Conservation (phyloP, 2,888 invertebrate genomes). For the Lasioglossum marginatum region DNA sequence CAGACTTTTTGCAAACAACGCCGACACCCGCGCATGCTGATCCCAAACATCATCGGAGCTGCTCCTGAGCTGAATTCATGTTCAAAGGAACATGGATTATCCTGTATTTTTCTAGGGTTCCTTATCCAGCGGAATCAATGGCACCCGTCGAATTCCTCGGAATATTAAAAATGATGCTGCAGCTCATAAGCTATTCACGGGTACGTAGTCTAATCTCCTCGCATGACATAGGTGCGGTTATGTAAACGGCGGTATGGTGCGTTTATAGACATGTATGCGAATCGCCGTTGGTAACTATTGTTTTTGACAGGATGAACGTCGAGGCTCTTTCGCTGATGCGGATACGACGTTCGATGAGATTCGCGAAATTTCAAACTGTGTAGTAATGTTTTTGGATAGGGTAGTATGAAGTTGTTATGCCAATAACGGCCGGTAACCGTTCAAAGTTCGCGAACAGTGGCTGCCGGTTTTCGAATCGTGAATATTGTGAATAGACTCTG, state of each 20-base stretch:
- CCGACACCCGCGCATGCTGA: background rate
- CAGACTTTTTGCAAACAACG: conserved; percentile 71
- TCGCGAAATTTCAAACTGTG: no score
- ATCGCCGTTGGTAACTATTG: background rate
- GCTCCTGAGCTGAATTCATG: conserved; percentile 26
- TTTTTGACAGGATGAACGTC: background rate
- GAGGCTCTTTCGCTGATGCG: background rate
- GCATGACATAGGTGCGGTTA: conserved; percentile 2
- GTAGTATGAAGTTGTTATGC: background rate
- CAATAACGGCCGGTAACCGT: background rate
- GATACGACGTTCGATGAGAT: background rate
- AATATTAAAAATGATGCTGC: background rate
- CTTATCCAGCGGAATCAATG: background rate
- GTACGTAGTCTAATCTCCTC: background rate
- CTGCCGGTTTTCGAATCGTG: background rate
- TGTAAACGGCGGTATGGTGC: conserved; percentile 9
- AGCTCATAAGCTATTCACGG: background rate
- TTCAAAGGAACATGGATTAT: background rate
- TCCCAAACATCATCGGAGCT: background rate
- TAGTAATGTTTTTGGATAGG: background rate
- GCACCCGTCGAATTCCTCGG: background rate
- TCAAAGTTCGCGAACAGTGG: background rate
- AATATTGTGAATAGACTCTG: background rate
- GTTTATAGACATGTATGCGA: background rate
- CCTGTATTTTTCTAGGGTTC: conserved; percentile 6